These are phyloP conservation scores for Ploceus nigricollis DNA, from an alignment of 2,113 vertebrate genomes.

Conservation along the genomic window DNA sequence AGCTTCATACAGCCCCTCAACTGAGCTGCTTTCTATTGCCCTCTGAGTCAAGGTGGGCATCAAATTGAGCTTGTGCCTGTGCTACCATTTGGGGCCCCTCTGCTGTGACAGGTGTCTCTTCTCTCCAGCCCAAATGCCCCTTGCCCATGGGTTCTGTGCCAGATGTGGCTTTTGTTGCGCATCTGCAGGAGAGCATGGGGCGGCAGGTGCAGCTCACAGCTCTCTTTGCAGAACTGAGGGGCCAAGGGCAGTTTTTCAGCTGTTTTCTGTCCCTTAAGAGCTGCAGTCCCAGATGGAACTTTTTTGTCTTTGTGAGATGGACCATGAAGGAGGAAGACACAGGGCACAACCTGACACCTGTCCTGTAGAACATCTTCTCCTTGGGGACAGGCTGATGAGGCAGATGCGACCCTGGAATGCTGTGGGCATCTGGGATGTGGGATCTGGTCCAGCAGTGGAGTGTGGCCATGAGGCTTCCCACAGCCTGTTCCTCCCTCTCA, in stretches of 20 bases:
- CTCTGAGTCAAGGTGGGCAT: not conserved
- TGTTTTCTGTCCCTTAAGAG: not conserved
- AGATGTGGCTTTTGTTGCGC: not conserved
- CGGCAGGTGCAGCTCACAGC: not conserved
- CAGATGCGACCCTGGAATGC: not conserved
- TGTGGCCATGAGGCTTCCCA: not conserved
- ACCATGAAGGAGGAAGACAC: not conserved
- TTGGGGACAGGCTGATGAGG: rapidly evolving
- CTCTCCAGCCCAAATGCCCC: not conserved
- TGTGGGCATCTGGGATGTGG: not conserved
- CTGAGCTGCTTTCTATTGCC: not conserved
- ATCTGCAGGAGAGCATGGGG: not conserved
- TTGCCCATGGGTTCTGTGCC: rapidly evolving
- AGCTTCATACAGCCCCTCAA: not conserved
- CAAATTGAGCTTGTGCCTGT: not conserved
- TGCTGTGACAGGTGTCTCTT: rapidly evolving
- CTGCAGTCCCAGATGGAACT: not conserved
- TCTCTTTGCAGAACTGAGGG: not conserved
- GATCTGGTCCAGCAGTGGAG: not conserved
- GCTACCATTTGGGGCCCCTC: not conserved
- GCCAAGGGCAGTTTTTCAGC: not conserved
- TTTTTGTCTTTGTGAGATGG: not conserved
- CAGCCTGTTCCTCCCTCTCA: not conserved
- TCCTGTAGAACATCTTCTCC: not conserved
- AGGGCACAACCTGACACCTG: not conserved